A percentile compares a stretch with the other conserved stretches of the same genome.
These are phyloP conservation scores for Bombus balteatus DNA, from an alignment of 1,140 invertebrate species.

Conservation along the genomic window DNA sequence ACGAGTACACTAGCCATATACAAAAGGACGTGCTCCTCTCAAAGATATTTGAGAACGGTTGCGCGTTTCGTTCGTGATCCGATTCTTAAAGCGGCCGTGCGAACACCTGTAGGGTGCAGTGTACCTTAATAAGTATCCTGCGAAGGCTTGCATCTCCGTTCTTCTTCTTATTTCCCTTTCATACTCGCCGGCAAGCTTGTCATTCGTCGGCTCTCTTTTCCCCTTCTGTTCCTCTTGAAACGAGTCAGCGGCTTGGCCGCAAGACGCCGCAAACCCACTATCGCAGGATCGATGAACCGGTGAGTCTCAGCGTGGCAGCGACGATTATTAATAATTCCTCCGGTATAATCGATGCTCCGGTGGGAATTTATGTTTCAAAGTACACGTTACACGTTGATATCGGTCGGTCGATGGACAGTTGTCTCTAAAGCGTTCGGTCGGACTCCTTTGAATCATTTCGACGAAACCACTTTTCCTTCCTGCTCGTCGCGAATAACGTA, in stretches of 20 bases:
- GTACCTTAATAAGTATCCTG: slow-evolving; percentile 67
- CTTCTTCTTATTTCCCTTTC: slow-evolving; percentile 48
- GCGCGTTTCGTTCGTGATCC: slow-evolving; percentile 18
- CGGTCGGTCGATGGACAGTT: slow-evolving; percentile 37
- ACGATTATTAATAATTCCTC: slow-evolving; percentile 67
- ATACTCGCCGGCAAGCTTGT: slow-evolving; percentile 48
- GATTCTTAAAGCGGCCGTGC: slow-evolving; percentile 34
- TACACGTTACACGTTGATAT: slow-evolving; percentile 21
- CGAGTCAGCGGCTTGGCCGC: background rate
- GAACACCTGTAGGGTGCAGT: slow-evolving; percentile 62
- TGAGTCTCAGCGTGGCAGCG: slow-evolving; percentile 37
- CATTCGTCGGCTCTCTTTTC: slow-evolving; percentile 33
- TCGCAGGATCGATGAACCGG: slow-evolving; percentile 53
- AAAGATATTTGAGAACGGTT: background rate
- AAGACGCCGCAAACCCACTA: slow-evolving; percentile 47
- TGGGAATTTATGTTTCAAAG: slow-evolving; percentile 44
- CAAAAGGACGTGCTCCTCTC: background rate
- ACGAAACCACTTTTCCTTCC: background rate
- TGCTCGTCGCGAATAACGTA: background rate
- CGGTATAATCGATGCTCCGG: slow-evolving; percentile 51
- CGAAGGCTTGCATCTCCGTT: slow-evolving; percentile 44
- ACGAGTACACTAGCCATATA: background rate
- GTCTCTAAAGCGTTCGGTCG: background rate
- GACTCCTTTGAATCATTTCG: background rate
- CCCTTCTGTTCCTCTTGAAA: slow-evolving; percentile 24